Conservation (phyloP, 2,797 vertebrate genomes). For the Natrix natrix region DNA sequence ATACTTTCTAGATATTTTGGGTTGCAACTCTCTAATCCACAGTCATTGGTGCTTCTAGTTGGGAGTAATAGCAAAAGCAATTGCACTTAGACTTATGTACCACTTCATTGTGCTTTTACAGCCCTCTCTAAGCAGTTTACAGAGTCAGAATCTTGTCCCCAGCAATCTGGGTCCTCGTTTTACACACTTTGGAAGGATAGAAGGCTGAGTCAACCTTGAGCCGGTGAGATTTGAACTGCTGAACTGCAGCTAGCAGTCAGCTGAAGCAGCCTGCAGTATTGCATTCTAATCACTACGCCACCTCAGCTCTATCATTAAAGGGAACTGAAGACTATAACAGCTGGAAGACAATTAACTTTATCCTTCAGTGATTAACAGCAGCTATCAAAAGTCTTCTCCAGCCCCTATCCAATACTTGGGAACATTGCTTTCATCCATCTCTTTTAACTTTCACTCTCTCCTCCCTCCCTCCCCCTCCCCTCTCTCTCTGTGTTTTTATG, state of each 20-base stretch:
- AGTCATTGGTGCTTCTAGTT: background rate
- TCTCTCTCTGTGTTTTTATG: no score
- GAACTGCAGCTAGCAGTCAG: no score
- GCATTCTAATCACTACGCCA: no score
- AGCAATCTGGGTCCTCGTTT: no score
- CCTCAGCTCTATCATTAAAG: background rate
- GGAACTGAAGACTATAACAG: background rate
- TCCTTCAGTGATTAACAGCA: background rate
- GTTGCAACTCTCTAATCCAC: background rate
- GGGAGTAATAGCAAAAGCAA: background rate
- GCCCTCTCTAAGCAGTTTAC: no score
- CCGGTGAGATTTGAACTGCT: no score
- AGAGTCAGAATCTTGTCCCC: no score
- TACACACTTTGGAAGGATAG: no score
- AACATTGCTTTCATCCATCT: background rate
- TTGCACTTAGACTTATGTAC: no score
- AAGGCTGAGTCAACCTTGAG: no score
- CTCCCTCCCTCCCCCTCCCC: fast-evolving
- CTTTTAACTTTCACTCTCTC: background rate
- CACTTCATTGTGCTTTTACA: no score
- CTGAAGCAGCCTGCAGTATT: no score
- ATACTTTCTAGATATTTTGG: background rate
- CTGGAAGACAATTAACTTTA: background rate
- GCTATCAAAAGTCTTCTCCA: background rate
- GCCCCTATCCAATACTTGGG: background rate